A percentile compares a stretch with the other conserved stretches of the same genome.
Evolutionary conservation across 2,888 invertebrate species (phyloP).

Genomic region (Hirudinaria manillensis): DNA sequence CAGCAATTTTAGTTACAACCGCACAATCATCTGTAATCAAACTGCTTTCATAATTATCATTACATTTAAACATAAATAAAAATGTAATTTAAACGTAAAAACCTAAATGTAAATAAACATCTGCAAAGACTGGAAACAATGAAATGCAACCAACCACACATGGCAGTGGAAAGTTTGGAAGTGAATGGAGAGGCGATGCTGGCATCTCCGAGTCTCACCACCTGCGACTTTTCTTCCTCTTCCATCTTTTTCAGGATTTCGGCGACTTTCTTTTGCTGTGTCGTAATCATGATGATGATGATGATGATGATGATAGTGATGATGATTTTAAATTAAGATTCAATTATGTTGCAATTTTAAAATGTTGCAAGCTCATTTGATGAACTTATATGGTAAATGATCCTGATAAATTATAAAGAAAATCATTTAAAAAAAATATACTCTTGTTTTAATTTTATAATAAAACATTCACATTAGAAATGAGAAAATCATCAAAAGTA

Average conservation of each 20-base stretch:
- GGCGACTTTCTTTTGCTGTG: constrained; percentile 37
- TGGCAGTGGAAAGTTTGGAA: constrained; percentile 78
- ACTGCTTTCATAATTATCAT: background rate
- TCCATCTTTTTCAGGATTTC: constrained; percentile 44
- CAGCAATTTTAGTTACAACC: background rate
- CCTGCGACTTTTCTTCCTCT: constrained; percentile 67
- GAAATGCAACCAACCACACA: constrained; percentile 47
- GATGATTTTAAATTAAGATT: background rate
- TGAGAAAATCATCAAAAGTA: too few species aligned
- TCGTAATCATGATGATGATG: background rate
- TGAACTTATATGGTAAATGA: too few species aligned
- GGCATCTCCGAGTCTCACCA: constrained; percentile 94
- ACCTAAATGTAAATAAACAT: background rate
- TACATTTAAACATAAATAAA: background rate
- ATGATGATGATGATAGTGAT: background rate
- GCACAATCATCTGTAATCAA: background rate
- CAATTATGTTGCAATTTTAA: background rate
- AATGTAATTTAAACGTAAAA: too few species aligned
- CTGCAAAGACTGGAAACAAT: background rate
- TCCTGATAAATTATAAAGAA: too few species aligned
- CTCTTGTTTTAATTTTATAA: too few species aligned
- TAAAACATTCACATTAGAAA: too few species aligned
- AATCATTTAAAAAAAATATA: too few species aligned
- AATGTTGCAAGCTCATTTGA: background rate
- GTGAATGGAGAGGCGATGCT: constrained; percentile 99